Evolutionary conservation across 2,113 vertebrate species (phyloP), one percentile per base, ranked within the genome.

Genomic region (Etheostoma spectabile): DNA sequence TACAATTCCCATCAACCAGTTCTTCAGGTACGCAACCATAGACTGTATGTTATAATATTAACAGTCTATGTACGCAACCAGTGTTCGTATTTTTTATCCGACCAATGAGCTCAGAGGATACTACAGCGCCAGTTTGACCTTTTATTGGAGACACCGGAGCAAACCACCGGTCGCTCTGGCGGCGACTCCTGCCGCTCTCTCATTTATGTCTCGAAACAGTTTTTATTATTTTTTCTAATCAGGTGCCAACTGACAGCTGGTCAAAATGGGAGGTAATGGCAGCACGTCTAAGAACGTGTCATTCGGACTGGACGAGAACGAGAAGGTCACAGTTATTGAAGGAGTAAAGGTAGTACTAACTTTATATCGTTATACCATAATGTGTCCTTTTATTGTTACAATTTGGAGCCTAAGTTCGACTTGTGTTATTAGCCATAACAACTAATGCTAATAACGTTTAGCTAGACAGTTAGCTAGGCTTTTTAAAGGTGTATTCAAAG

Each of bases 311-410:
- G 96, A 98, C 63, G 96, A 97, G 82, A 95, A 97, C 59, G 96
- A 98, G 72, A 96, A 95, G 92, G 96, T 98, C 89, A 97, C 96
- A 38, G 96, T 99, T 85, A 92, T 99, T 86, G 97, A 97, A 88
- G 97, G 97, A 88, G 94, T 99, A 84, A 95, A 96, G 97, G 98
- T 98, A 95, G 22, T 2, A 42, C 38, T 42, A 42, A 42, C 38
- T 8, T 42, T 42, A 65, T 11, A 65, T 4, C 30, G 30, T 30
- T 55, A 30, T 51, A 12, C 35, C 12, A 2, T 5, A 12, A 64
- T 4, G 13, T 35, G 15, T 21, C 21, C 5, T 8, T 0, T 35
- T 8, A 18, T 8, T n/a, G 11, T 2, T 7, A 0, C 24, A 53
- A 30, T 30, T 38, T 16, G 56, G 8, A 61, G 33, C 0, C 21